phyloP scores from a whole-genome alignment of 2,888 invertebrate genomes.

The Euproctis similis region DNA sequence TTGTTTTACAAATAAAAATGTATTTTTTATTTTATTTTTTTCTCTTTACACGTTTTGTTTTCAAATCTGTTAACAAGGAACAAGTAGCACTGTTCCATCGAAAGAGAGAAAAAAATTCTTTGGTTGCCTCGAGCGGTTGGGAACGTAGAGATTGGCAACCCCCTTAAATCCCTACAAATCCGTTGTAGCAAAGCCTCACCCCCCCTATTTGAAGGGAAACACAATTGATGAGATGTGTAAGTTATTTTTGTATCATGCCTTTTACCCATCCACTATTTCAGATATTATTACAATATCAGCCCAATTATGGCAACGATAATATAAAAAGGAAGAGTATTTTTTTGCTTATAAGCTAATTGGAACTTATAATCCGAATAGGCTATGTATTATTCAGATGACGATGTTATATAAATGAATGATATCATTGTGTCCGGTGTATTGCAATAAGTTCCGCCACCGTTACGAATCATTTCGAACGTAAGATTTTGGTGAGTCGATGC shows the following conservation, averaged over 20 bases:
- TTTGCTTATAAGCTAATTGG: too few species aligned
- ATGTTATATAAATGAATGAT: too few species aligned
- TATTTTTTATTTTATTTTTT: constrained; percentile 28
- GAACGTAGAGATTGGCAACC: constrained; percentile 53
- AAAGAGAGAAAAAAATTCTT: too few species aligned
- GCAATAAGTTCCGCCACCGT: too few species aligned
- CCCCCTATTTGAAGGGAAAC: constrained; percentile 54
- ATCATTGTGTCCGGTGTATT: too few species aligned
- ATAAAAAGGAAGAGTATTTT: too few species aligned
- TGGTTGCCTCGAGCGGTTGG: constrained; percentile 49
- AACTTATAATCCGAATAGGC: too few species aligned
- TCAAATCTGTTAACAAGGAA: constrained; percentile 57
- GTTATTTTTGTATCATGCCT: constrained; percentile 2
- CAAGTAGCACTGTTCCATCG: constrained; percentile 52
- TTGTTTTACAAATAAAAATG: constrained; percentile 23
- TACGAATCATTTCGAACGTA: too few species aligned
- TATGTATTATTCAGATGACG: too few species aligned
- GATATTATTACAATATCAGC: neutral
- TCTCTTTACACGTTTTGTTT: constrained; percentile 30
- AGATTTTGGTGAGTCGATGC: too few species aligned
- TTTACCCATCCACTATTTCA: neutral
- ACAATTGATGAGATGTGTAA: constrained; percentile 44
- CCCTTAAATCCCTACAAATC: constrained; percentile 65
- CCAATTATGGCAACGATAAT: too few species aligned
- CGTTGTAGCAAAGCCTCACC: constrained; percentile 35